These are phyloP conservation scores for Mechanitis messenoides DNA, from an alignment of 2,888 invertebrate genomes.

Conservation along the genomic window DNA sequence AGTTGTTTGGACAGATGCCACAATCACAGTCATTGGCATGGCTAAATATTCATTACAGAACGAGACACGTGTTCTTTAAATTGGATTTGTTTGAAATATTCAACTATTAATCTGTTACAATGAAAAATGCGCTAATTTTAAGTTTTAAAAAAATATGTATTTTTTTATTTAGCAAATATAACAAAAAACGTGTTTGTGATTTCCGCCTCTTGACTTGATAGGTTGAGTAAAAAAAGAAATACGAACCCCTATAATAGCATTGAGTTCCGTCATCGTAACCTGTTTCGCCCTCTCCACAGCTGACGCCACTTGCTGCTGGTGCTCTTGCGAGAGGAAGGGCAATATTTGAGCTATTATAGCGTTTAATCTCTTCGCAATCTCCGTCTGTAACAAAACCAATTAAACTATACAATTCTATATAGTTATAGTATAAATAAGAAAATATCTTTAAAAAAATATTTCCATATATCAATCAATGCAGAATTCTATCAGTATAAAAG, in stretches of 20 bases:
- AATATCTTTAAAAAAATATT: too few relatives aligned
- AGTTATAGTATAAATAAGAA: too few relatives aligned
- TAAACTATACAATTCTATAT: not conserved
- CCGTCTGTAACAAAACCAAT: conserved; percentile 80
- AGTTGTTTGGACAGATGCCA: conserved; percentile 47
- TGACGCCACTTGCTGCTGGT: conserved; percentile 94
- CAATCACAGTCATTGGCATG: conserved; percentile 30
- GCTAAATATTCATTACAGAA: conserved; percentile 50
- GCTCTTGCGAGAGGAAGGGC: conserved; percentile 93
- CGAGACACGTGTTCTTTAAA: conserved; percentile 56
- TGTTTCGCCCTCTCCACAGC: conserved; percentile 96
- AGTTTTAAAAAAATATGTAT: too few relatives aligned
- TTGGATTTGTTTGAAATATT: conserved; percentile 39
- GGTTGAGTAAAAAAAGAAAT: not conserved
- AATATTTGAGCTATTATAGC: conserved; percentile 95
- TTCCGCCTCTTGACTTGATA: too few relatives aligned
- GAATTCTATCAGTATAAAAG: too few relatives aligned
- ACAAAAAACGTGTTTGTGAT: too few relatives aligned
- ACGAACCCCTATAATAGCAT: conserved; percentile 95
- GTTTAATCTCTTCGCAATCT: conserved; percentile 95
- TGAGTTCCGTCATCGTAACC: conserved; percentile 95
- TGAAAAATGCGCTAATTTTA: too few relatives aligned
- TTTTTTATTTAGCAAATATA: too few relatives aligned
- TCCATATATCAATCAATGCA: conserved; percentile 2
- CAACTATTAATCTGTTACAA: conserved; percentile 8